Conservation (phyloP, 2,113 vertebrate genomes). For the Orientallactaga bullata region DNA sequence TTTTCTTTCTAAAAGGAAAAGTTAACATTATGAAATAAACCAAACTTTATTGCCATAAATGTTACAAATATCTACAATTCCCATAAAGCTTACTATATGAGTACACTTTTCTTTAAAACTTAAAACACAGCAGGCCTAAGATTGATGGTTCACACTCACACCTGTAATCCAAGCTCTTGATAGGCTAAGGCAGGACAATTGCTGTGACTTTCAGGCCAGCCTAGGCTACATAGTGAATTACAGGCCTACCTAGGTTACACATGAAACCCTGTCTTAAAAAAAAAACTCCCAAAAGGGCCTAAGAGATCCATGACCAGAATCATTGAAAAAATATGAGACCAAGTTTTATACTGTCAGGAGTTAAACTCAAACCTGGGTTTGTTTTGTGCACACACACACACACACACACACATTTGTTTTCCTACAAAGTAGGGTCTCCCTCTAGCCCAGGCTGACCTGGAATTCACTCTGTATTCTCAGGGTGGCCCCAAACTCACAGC, state of each 20-base stretch:
- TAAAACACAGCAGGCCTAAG: not conserved
- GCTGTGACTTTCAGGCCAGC: no score
- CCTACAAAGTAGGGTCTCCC: no score
- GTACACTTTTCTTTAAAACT: not conserved
- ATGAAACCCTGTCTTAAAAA: not conserved
- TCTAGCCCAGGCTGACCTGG: no score
- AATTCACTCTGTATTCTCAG: no score
- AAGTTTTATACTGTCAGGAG: not conserved
- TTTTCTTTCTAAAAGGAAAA: constrained; percentile 45
- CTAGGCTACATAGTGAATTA: not conserved
- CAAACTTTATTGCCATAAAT: not conserved
- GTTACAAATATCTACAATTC: constrained; percentile 18
- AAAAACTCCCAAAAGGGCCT: not conserved
- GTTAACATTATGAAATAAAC: constrained; percentile 38
- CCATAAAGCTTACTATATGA: constrained; percentile 14
- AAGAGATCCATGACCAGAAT: not conserved
- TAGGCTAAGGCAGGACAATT: not conserved
- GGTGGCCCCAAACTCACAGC: no score
- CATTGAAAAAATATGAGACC: not conserved
- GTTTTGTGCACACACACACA: no score
- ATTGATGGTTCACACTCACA: not conserved
- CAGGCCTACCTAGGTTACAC: not conserved
- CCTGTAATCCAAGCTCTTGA: not conserved
- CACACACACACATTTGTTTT: no score
- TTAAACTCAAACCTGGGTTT: not conserved